Conservation (phyloP, 2,888 invertebrate species). For the Synergus itoensis region DNA sequence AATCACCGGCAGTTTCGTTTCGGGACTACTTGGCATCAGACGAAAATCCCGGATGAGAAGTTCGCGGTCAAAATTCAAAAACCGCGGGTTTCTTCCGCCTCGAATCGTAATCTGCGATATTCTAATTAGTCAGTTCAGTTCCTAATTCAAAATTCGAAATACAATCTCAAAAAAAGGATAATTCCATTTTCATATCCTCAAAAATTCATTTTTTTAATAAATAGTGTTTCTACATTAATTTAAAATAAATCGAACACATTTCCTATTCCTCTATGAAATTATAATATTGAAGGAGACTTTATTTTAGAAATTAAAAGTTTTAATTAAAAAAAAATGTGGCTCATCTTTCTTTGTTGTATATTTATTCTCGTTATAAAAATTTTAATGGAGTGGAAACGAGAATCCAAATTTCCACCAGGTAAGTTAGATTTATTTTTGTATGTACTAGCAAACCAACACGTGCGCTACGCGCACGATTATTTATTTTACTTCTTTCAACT, state of each 20-base stretch:
- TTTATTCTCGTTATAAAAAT: slow-evolving; percentile 58
- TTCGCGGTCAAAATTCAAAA: slow-evolving; percentile 27
- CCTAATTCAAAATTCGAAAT: not conserved
- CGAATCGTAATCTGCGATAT: slow-evolving; percentile 6
- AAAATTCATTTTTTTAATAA: not conserved
- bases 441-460: too few species aligned
- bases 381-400: slow-evolving; percentile 53
- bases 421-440: slow-evolving; percentile 45
- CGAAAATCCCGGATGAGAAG: slow-evolving; percentile 10
- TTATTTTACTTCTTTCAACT: too few species aligned
- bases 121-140: slow-evolving; percentile 14
- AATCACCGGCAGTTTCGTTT: slow-evolving; percentile 54
- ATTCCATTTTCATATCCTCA: not conserved
- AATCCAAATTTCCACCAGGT: slow-evolving; percentile 69
- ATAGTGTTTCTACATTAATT: not conserved
- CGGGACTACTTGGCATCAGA: slow-evolving; percentile 48
- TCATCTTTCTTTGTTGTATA: slow-evolving; percentile 56
- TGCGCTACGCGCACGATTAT: too few species aligned
- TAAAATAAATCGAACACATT: too few species aligned
- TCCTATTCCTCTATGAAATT: not conserved
- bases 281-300: not conserved
- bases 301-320: not conserved
- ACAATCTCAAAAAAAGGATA: not conserved
- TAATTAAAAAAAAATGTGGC: slow-evolving; percentile 61
- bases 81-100: slow-evolving; percentile 10